These are phyloP conservation scores for Nesidiocoris tenuis DNA, from an alignment of 2,888 invertebrate genomes.

Conservation along the genomic window DNA sequence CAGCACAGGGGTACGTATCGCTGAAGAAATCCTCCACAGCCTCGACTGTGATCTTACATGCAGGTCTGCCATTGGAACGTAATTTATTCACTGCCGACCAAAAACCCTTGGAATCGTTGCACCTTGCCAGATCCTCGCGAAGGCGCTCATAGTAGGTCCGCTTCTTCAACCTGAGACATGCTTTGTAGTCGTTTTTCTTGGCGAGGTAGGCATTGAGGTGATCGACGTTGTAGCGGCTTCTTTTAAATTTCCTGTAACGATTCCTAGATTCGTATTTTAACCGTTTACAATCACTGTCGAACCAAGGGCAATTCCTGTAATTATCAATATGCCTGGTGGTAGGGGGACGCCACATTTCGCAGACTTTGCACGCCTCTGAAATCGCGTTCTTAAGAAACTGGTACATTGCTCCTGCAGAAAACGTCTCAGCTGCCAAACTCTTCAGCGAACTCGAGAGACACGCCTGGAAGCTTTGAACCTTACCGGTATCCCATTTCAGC, in stretches of 20 bases:
- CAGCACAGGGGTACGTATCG: not conserved
- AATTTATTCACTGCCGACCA: slow-evolving; percentile 1
- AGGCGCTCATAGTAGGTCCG: not conserved
- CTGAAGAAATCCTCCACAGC: not conserved
- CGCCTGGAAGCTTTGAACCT: not conserved
- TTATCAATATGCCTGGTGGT: not conserved
- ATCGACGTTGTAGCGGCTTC: not conserved
- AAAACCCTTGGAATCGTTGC: not conserved
- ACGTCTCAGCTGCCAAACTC: not conserved
- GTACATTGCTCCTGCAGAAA: not conserved
- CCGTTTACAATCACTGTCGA: not conserved
- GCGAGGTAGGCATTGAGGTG: not conserved
- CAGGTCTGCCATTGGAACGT: not conserved
- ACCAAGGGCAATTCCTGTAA: not conserved
- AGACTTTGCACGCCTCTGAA: not conserved
- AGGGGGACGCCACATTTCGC: not conserved
- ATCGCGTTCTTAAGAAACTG: not conserved
- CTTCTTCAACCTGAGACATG: not conserved
- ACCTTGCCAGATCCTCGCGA: not conserved
- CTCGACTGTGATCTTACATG: not conserved
- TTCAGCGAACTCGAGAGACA: too few species aligned
- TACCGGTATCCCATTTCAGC: not conserved
- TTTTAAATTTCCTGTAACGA: not conserved
- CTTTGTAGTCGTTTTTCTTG: not conserved
- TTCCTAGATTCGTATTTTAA: not conserved